phyloP scores from a whole-genome alignment of 2,797 vertebrate species.

The Kryptopterus vitreolus region DNA sequence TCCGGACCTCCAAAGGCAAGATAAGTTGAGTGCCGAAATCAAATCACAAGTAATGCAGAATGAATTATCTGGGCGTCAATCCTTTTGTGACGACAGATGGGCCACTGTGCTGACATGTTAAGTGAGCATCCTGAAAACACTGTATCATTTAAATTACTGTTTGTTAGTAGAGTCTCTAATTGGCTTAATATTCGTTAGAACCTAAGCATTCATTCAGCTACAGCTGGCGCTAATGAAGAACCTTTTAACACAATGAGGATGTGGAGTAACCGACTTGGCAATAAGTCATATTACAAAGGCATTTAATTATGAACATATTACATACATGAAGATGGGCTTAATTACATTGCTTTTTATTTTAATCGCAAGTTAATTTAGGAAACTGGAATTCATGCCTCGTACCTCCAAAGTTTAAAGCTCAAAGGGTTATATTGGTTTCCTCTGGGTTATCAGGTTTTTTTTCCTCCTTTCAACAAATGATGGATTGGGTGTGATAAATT shows the following conservation, averaged over 20 bases:
- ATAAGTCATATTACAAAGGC: not conserved
- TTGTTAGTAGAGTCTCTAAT: constrained; percentile 36
- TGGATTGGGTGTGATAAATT: not conserved
- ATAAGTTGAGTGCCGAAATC: constrained; percentile 56
- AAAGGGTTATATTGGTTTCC: not conserved
- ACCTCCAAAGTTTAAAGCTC: not conserved
- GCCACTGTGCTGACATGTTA: constrained; percentile 55
- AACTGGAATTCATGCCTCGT: not conserved
- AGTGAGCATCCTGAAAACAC: constrained; percentile 28
- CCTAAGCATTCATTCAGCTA: constrained; percentile 13
- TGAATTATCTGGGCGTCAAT: too few species aligned
- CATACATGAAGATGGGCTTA: constrained; percentile 19
- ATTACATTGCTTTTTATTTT: not conserved
- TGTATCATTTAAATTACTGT: constrained; percentile 34
- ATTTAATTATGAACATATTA: constrained; percentile 20
- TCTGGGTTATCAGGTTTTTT: not conserved
- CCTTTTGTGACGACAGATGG: constrained; percentile 46
- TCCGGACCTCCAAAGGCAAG: constrained; percentile 53
- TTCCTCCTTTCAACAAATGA: not conserved
- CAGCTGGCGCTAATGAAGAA: constrained; percentile 30
- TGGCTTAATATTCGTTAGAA: constrained; percentile 42
- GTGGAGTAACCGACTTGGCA: constrained; percentile 13
- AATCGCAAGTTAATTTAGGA: not conserved
- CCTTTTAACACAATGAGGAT: constrained; percentile 16
- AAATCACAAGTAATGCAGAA: constrained; percentile 67